A percentile compares a stretch with the other conserved stretches of the same genome.
phyloP scores from a whole-genome alignment of 1,140 invertebrate species.

The Pseudoatta argentina region DNA sequence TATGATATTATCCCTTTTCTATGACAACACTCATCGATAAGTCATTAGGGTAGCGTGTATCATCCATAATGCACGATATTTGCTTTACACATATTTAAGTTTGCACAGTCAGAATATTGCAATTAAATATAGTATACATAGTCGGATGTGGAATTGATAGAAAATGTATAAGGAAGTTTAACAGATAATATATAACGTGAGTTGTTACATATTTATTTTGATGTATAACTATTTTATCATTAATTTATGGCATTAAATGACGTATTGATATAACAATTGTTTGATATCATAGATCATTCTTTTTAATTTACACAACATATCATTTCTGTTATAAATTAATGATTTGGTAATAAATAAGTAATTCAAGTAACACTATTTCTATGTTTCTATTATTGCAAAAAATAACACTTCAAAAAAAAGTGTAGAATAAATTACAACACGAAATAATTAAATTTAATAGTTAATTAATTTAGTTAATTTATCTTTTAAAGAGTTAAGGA shows the following conservation, averaged over 20 bases:
- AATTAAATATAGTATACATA: slow-evolving; percentile 32
- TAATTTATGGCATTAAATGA: background rate
- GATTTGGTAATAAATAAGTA: background rate
- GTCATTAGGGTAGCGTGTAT: slow-evolving; percentile 36
- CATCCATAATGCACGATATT: slow-evolving; percentile 41
- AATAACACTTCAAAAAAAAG: background rate
- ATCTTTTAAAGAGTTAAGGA: background rate
- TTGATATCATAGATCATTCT: background rate
- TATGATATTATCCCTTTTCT: background rate
- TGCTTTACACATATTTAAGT: slow-evolving; percentile 44
- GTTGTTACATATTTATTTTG: background rate
- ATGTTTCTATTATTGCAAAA: background rate
- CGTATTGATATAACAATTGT: background rate
- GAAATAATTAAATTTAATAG: background rate
- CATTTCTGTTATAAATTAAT: background rate
- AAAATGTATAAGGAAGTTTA: slow-evolving; percentile 26
- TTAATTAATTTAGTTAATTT: background rate
- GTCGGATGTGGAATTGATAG: slow-evolving; percentile 38
- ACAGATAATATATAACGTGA: background rate
- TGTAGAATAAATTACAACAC: background rate
- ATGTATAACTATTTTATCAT: background rate
- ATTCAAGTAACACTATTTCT: background rate
- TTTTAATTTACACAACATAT: background rate
- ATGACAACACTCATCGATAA: slow-evolving; percentile 28
- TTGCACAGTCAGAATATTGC: slow-evolving; percentile 31